These are phyloP conservation scores for Scortum barcoo DNA, from an alignment of 2,113 vertebrate species.

Conservation along the genomic window DNA sequence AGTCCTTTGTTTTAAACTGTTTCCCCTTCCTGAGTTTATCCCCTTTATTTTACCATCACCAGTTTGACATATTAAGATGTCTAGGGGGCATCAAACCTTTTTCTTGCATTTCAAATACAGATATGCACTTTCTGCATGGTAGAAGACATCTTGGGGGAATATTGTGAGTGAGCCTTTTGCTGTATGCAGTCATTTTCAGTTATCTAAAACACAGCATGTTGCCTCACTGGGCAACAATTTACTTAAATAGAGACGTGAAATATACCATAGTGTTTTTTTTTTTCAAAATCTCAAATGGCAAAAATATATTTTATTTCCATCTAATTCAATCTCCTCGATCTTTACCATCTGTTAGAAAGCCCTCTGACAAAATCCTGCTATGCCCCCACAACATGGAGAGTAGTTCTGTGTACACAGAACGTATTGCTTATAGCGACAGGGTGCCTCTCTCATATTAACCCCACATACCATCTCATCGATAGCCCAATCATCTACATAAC, in stretches of 20 bases:
- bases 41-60: background rate
- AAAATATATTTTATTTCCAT: background rate
- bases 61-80: slow-evolving; percentile 17
- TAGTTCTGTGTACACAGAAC: background rate
- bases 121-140: background rate
- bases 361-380: background rate
- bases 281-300: background rate
- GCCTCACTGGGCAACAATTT: background rate
- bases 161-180: background rate
- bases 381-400: background rate
- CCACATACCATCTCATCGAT: slow-evolving; percentile 37
- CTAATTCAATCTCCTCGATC: background rate
- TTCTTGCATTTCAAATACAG: background rate
- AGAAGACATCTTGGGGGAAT: background rate
- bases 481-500: slow-evolving; percentile 46
- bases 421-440: background rate
- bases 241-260: background rate
- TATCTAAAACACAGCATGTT: background rate
- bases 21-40: background rate
- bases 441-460: slow-evolving; percentile 24
- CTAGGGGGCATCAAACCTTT: background rate
- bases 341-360: background rate
- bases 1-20: background rate
- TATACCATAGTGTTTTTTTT: background rate
- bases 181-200: background rate